Conservation (phyloP, 2,888 invertebrate genomes). For the Drosophila nigricruria region DNA sequence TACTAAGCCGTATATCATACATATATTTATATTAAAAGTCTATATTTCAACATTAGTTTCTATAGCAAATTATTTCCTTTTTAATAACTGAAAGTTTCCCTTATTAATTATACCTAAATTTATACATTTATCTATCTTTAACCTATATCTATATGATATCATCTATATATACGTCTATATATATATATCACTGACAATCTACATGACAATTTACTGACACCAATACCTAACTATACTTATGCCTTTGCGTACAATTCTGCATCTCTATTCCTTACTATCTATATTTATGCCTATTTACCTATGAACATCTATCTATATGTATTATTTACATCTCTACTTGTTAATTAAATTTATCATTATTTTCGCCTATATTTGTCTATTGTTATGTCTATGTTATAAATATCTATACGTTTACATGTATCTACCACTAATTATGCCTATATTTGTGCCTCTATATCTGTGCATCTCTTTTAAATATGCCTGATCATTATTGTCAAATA, state of each 20-base stretch:
- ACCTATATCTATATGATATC: not conserved
- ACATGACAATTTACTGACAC: not conserved
- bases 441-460: not conserved
- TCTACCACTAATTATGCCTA: not conserved
- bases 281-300: not conserved
- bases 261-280: not conserved
- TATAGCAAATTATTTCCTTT: not conserved
- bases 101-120: not conserved
- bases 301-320: not conserved
- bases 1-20: not conserved
- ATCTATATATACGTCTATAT: not conserved
- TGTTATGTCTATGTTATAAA: not conserved
- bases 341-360: not conserved
- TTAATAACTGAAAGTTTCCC: not conserved
- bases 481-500: not conserved
- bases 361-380: not conserved
- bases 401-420: too few species aligned
- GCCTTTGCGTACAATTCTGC: not conserved
- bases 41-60: not conserved
- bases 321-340: not conserved
- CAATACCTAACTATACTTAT: not conserved
- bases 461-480: not conserved
- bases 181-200: not conserved
- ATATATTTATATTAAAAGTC: not conserved
- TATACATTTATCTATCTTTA: not conserved